A percentile compares a stretch with the other conserved stretches of the same genome.
These are phyloP conservation scores for Coelinius sp. DNA, from an alignment of 2,888 invertebrate genomes.

Conservation along the genomic window DNA sequence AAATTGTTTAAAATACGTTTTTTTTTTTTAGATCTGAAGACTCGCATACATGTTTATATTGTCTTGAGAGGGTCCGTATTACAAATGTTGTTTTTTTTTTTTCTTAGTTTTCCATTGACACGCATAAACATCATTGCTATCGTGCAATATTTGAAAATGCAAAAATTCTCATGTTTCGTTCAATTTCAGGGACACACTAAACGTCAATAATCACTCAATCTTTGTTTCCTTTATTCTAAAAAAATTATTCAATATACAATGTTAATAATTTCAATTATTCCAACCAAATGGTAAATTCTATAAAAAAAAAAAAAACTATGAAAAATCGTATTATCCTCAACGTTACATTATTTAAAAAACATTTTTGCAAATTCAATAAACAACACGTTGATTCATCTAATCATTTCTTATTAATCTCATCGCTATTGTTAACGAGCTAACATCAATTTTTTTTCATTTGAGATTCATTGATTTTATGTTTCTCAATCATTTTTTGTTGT, in stretches of 20 bases:
- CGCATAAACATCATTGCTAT: conserved; percentile 4
- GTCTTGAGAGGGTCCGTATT: conserved; percentile 54
- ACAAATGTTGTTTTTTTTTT: conserved; percentile 42
- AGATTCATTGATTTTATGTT: background rate
- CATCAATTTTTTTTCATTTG: background rate
- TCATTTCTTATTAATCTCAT: conserved; percentile 26
- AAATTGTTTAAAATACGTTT: conserved; percentile 18
- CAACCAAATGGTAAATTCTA: conserved; percentile 28
- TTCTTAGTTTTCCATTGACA: conserved; percentile 31
- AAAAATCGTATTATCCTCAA: conserved; percentile 23
- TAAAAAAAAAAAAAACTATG: conserved; percentile 31
- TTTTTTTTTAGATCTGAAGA: conserved; percentile 53
- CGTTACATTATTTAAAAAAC: conserved; percentile 21
- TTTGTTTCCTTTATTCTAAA: conserved; percentile 10
- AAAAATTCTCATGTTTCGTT: conserved; percentile 21
- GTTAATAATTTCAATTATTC: conserved; percentile 27
- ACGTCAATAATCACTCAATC: conserved; percentile 17
- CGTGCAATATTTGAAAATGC: conserved; percentile 16
- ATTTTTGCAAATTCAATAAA: conserved; percentile 21
- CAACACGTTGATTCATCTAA: conserved; percentile 24
- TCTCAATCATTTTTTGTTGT: background rate
- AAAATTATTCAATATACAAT: conserved; percentile 23
- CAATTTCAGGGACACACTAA: conserved; percentile 10
- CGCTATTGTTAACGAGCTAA: conserved; percentile 23
- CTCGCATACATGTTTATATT: conserved; percentile 54